Percentiles rank a stretch among this genome's conserved stretches.
Conservation (phyloP, 2,797 vertebrate genomes). For the Girardinus metallicus region DNA sequence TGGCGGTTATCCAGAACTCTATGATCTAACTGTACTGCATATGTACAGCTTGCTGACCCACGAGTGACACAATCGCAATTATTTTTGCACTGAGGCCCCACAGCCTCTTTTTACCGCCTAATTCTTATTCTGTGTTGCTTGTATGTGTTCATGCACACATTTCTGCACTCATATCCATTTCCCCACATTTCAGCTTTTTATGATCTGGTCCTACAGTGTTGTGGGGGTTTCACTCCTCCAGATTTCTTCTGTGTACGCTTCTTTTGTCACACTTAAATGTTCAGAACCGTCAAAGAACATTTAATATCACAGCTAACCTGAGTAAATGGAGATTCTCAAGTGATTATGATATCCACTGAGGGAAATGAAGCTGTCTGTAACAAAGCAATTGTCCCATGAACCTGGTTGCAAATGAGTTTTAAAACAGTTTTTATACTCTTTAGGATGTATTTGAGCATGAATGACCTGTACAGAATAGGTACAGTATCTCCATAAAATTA, state of each 20-base stretch:
- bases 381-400: neutral
- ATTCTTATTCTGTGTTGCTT: neutral
- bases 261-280: neutral
- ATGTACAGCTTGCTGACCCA: neutral
- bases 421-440: neutral
- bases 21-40: slow-evolving; percentile 14
- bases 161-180: neutral
- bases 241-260: neutral
- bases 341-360: neutral
- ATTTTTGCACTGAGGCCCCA: neutral
- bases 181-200: neutral
- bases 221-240: neutral
- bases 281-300: neutral
- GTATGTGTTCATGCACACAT: neutral
- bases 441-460: neutral
- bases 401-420: neutral
- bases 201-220: neutral
- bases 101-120: neutral
- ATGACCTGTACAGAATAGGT: neutral
- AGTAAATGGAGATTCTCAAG: neutral
- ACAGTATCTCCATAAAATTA: neutral
- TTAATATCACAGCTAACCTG: neutral
- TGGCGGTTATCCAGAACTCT: slow-evolving; percentile 59
- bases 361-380: neutral
- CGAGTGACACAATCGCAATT: neutral